Evolutionary conservation across 2,888 invertebrate species (phyloP).

Genomic region (Arrhopalites spinosus): DNA sequence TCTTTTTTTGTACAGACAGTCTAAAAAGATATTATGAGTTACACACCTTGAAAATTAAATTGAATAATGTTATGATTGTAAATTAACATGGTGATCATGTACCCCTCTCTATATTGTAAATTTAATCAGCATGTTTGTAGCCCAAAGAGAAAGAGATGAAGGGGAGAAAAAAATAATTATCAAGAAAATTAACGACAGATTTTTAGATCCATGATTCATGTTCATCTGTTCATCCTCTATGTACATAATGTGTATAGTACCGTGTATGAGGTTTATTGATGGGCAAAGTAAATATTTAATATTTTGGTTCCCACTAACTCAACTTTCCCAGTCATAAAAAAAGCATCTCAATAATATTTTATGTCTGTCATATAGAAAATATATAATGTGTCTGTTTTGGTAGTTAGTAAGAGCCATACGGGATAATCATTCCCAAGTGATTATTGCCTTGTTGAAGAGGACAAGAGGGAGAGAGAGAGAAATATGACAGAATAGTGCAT

Average conservation of each 20-base stretch:
- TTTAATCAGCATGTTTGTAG: no score
- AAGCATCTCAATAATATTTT: slow-evolving; percentile 31
- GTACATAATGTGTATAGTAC: background rate
- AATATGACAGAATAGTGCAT: slow-evolving; percentile 3
- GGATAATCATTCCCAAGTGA: slow-evolving; percentile 23
- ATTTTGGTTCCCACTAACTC: slow-evolving; percentile 26
- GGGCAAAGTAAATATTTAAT: slow-evolving; percentile 24
- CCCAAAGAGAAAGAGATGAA: background rate
- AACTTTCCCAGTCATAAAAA: slow-evolving; percentile 12
- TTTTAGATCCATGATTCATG: background rate
- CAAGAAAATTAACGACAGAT: slow-evolving; percentile 7
- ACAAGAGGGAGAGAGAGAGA: background rate
- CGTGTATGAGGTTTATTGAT: background rate
- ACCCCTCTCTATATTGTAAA: background rate
- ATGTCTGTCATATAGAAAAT: slow-evolving; percentile 24
- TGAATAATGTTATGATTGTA: no score
- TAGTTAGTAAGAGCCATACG: slow-evolving; percentile 13
- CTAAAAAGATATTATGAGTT: no score
- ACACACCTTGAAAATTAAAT: no score
- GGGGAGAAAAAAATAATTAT: slow-evolving; percentile 12
- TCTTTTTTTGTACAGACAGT: no score
- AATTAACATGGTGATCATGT: background rate
- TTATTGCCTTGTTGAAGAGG: slow-evolving; percentile 26
- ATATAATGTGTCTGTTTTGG: slow-evolving; percentile 29
- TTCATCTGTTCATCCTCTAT: background rate